Base-by-base conservation (phyloP, 2,113 vertebrate species). In the Lagopus muta region DNA sequence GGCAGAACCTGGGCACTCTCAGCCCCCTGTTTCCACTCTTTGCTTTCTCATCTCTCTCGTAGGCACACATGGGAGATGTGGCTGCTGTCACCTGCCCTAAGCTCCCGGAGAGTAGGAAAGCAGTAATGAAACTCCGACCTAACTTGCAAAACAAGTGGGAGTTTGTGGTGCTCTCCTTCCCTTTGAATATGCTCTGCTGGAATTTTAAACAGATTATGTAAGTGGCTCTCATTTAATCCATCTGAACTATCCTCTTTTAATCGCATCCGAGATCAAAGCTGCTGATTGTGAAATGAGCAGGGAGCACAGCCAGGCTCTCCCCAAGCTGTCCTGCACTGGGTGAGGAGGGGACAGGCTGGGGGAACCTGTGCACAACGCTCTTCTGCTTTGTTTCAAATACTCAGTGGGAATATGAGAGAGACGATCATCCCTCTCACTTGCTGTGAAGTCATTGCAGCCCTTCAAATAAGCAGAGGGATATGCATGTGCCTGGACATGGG, bases 131-230 rank as follows among this genome's bases (percentile, higher is more conserved):
- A 66, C 55, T 80, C 69, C 34, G 13, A 19, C 61, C 30, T 57
- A 2, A 1, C 43, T 11, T 2, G n/a, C 52, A 88, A 76, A 86
- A 30, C 12, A 9, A 82, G 92, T 15, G 3, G 69, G 80, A 86
- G 40, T 4, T 25, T 5, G 57, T 88, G 90, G 34, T 73, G 67
- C 20, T 89, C 81, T 69, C 22, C 52, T 34, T 18, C 74, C 62
- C 74, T 34, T 81, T 40, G 72, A 91, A 10, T 45, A 8, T 24
- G 69, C 69, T 82, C 69, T 75, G 8, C 79, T 70, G 91, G 95
- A 95, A 97, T 97, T 96, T 96, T 89, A 94, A 97, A 84, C 76
- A 91, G 93, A 92, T 96, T 96, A 95, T 96, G 73, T 96, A 97
- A 97, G 94, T 71, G 89, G 75, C 74, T 95, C 82, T 92, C 82